These are phyloP conservation scores for Oreochromis spilurus DNA, from an alignment of 2,113 vertebrate genomes.

Conservation along the genomic window DNA sequence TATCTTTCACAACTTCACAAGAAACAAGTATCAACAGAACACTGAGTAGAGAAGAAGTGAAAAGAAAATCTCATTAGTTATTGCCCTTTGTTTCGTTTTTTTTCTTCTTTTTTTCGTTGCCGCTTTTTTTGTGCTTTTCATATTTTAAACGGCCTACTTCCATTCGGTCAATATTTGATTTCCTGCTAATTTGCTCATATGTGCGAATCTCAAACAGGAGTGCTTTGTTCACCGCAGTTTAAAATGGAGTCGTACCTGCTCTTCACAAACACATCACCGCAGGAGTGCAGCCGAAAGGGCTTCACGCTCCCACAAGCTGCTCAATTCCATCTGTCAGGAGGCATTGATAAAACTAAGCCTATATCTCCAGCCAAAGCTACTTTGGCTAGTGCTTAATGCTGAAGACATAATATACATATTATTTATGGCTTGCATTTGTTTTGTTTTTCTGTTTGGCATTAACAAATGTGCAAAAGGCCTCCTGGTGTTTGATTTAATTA, in stretches of 20 bases:
- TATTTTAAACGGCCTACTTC: background rate
- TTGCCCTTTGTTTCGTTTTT: background rate
- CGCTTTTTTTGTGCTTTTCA: background rate
- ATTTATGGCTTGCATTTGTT: background rate
- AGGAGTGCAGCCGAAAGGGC: conserved; percentile 56
- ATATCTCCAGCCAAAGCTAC: conserved; percentile 27
- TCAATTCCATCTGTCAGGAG: conserved; percentile 69
- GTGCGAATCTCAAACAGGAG: background rate
- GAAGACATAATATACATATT: conserved; percentile 1
- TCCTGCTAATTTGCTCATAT: background rate
- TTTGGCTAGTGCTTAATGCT: background rate
- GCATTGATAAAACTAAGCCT: conserved; percentile 41
- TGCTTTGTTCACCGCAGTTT: conserved; percentile 9
- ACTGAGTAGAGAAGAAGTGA: background rate
- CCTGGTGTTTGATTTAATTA: conserved; percentile 9
- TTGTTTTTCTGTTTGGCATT: background rate
- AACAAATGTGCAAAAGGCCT: background rate
- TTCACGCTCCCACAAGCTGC: conserved; percentile 65
- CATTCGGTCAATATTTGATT: background rate
- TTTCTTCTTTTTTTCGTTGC: background rate
- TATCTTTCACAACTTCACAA: background rate
- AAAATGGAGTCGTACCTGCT: conserved; percentile 62
- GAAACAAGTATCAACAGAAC: background rate
- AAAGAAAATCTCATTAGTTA: background rate
- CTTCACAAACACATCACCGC: conserved; percentile 50